Percentiles rank a stretch among this genome's conserved stretches.
Conservation (phyloP, 1,140 invertebrate genomes). For the Drosophila sproati region DNA sequence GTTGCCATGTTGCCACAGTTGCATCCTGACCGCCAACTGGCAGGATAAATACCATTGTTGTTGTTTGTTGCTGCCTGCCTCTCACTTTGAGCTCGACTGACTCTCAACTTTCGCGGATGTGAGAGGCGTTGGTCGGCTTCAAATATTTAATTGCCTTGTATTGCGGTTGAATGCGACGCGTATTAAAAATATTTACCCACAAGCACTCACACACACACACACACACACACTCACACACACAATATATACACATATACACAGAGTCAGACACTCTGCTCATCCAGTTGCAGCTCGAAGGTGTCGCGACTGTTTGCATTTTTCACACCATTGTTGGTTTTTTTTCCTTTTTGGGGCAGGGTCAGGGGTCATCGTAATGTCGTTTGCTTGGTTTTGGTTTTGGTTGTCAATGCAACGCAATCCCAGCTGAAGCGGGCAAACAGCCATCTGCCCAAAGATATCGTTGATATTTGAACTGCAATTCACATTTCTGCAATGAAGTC, state of each 20-base stretch:
- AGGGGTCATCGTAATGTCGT: neutral
- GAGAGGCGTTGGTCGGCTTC: conserved; percentile 53
- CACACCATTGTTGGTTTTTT: conserved; percentile 36
- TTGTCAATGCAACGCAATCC: conserved; percentile 26
- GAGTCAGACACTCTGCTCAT: conserved; percentile 28
- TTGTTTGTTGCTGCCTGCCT: conserved; percentile 40
- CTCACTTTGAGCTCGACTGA: conserved; percentile 57
- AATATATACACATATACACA: conserved; percentile 12
- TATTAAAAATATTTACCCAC: conserved; percentile 81
- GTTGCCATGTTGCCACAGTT: conserved; percentile 28
- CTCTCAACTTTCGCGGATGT: conserved; percentile 5
- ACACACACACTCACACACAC: neutral
- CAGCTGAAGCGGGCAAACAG: neutral
- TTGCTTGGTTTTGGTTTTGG: neutral
- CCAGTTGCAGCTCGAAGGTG: conserved; percentile 51
- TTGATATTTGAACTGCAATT: conserved; percentile 5
- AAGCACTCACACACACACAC: conserved; percentile 39
- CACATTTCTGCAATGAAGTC: neutral
- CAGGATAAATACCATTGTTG: conserved; percentile 68
- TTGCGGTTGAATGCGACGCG: conserved; percentile 78
- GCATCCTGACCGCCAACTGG: conserved; percentile 64
- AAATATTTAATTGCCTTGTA: conserved; percentile 84
- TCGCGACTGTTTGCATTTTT: conserved; percentile 61
- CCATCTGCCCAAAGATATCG: conserved; percentile 24
- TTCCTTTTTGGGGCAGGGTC: neutral